Percentiles rank a stretch among this genome's conserved stretches.
These are phyloP conservation scores for Rapana venosa DNA, from an alignment of 2,888 invertebrate genomes.

Conservation along the genomic window DNA sequence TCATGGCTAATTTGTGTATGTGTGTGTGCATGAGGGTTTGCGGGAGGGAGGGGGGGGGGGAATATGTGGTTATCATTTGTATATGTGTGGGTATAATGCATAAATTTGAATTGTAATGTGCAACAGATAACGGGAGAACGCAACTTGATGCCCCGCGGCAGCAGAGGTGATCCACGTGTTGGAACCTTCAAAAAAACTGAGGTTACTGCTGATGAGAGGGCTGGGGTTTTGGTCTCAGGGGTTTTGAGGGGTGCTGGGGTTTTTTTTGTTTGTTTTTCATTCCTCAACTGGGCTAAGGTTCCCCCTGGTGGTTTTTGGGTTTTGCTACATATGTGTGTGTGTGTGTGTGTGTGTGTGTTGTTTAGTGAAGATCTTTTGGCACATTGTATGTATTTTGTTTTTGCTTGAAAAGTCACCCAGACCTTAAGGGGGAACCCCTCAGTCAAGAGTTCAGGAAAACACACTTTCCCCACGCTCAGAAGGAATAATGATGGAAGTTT, in stretches of 20 bases:
- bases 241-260: background rate
- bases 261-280: background rate
- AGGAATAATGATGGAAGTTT: too few species aligned
- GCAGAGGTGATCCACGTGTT: slow-evolving; percentile 62
- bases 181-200: slow-evolving; percentile 63
- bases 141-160: slow-evolving; percentile 59
- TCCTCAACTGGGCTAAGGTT: too few species aligned
- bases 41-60: background rate
- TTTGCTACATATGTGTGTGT: too few species aligned
- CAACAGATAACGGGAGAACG: slow-evolving; percentile 54
- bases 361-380: background rate
- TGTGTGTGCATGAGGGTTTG: background rate
- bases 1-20: background rate
- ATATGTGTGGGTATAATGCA: background rate
- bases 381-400: background rate
- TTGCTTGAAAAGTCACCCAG: too few species aligned
- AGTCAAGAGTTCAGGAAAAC: too few species aligned
- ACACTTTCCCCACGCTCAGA: too few species aligned
- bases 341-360: background rate
- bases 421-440: too few species aligned
- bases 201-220: slow-evolving; percentile 61
- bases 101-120: background rate
- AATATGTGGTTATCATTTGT: background rate
- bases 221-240: slow-evolving; percentile 59
- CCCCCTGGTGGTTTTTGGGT: too few species aligned